These are phyloP conservation scores for Malurus cyaneus DNA, from an alignment of 2,113 vertebrate genomes.

Conservation along the genomic window DNA sequence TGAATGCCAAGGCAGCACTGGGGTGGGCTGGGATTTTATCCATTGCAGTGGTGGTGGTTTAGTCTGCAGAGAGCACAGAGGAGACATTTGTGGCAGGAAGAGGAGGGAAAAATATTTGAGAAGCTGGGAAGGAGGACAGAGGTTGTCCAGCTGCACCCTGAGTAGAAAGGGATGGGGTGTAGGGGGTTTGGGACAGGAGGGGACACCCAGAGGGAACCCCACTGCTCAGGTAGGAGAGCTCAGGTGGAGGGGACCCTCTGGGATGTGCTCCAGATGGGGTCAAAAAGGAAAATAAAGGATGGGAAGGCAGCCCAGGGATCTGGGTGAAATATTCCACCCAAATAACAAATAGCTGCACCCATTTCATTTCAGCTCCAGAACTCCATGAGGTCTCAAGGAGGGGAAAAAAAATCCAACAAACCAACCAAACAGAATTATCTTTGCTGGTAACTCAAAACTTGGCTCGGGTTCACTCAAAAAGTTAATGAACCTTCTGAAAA, in stretches of 20 bases:
- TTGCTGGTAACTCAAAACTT: neutral
- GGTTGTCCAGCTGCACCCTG: rapidly evolving
- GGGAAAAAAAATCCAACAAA: neutral
- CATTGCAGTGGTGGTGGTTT: rapidly evolving
- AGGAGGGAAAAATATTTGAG: neutral
- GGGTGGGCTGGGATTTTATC: neutral
- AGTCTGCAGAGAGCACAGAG: rapidly evolving
- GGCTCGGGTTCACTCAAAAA: neutral
- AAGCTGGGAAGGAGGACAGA: neutral
- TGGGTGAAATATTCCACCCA: neutral
- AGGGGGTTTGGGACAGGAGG: rapidly evolving
- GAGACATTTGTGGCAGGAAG: rapidly evolving
- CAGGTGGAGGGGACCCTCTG: rapidly evolving
- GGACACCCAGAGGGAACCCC: neutral
- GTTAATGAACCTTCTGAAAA: neutral
- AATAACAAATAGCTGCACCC: neutral
- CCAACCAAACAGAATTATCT: neutral
- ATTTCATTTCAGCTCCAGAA: neutral
- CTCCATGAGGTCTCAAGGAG: neutral
- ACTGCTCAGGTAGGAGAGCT: neutral
- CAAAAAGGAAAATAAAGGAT: neutral
- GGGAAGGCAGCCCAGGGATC: neutral
- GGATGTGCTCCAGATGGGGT: neutral
- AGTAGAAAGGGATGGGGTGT: neutral
- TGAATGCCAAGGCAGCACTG: neutral